Evolutionary conservation across 2,888 invertebrate genomes (phyloP), one percentile per base, ranked within the genome.

Genomic region (Tolmerus cingulatus): DNA sequence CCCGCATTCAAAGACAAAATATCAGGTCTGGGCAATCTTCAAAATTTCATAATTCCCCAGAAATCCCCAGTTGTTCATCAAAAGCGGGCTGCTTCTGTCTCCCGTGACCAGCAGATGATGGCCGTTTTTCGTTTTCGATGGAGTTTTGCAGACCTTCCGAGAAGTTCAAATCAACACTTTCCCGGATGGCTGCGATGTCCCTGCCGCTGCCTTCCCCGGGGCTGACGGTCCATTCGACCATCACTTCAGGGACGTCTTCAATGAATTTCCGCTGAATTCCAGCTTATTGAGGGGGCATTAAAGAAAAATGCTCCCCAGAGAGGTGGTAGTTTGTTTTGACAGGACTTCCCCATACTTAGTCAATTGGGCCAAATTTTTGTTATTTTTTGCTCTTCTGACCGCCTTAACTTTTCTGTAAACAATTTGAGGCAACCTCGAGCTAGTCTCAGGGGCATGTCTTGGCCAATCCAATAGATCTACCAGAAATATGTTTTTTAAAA

Each of bases 281-380:
- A 78, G 9, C 43, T 78, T 78, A 78, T 78, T 12, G 78, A 19
- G 23, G 9, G 43, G 43, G 40, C 78, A 40, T 78, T 40, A 78
- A 78, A 78, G 78, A 78, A 23, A 43, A 78, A 78, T 46, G 78
- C 78, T 78, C 78, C 40, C 78, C n/a, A 5, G 78, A 14, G 78
- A 43, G 19, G 19, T 43, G 78, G 43, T 46, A n/a, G 40, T 78
- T 78, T 40, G 78, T 78, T 78, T 78, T 78, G 19, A 23, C 43
- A 78, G 23, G 78, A 78, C 78, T 78, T 37, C 37, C 8, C 23
- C 23, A 40, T 43, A 43, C 43, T 78, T 78, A 43, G 78, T 77
- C 77, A 43, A 78, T 78, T 78, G 78, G 40, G 16, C 5, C 43
- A 78, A 78, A 23, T 19, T 78, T 46, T 27, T 19, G 5, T 40